Evolutionary conservation across 1,140 invertebrate genomes (phyloP).

Genomic region (Rhynchophorus ferrugineus): DNA sequence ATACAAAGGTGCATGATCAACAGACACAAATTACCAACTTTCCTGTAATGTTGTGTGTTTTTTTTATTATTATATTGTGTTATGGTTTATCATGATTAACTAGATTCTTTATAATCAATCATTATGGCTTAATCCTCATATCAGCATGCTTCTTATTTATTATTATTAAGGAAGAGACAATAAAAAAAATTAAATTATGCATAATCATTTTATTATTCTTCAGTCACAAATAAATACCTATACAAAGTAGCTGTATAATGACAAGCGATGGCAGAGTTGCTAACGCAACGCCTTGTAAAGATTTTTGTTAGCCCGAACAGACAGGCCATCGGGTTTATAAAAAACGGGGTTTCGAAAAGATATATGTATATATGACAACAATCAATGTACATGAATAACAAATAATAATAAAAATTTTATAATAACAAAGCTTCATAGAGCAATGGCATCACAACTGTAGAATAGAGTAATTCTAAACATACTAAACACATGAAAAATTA

Average conservation of each 20-base stretch:
- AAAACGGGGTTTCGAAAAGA: constrained; percentile 6
- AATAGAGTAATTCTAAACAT: background rate
- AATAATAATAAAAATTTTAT: background rate
- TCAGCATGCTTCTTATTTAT: too few relatives aligned
- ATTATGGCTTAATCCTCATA: too few relatives aligned
- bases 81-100: too few relatives aligned
- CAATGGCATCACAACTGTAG: background rate
- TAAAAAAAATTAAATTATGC: too few relatives aligned
- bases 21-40: too few relatives aligned
- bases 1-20: too few relatives aligned
- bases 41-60: too few relatives aligned
- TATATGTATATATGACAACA: background rate
- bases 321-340: constrained; percentile 8
- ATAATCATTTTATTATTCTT: constrained; percentile 30
- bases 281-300: constrained; percentile 4
- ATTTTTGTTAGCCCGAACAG: constrained; percentile 4
- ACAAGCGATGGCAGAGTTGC: constrained; percentile 20
- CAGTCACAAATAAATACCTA: constrained; percentile 37
- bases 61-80: too few relatives aligned
- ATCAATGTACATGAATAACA: background rate
- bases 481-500: background rate
- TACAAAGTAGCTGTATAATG: constrained; percentile 27
- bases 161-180: too few relatives aligned
- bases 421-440: constrained; percentile 1
- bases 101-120: too few relatives aligned